phyloP scores from a whole-genome alignment of 2,888 invertebrate species.

The Dryocosmus kuriphilus region DNA sequence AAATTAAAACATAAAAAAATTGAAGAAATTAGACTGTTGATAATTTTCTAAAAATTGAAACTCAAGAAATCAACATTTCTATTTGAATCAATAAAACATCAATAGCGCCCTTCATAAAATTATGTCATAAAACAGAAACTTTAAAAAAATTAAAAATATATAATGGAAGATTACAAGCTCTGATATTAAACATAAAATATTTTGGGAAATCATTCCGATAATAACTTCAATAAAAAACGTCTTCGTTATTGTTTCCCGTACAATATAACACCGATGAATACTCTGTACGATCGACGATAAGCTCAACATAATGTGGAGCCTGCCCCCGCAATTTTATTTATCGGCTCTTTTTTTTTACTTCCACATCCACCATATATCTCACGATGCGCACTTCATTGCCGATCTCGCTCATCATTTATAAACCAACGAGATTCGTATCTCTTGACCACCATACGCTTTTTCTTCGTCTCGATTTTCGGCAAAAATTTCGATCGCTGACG shows the following conservation, averaged over 20 bases:
- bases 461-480: conserved; percentile 43
- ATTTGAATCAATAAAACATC: too few species aligned
- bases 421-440: conserved; percentile 63
- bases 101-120: neutral
- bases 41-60: too few species aligned
- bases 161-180: neutral
- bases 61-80: too few species aligned
- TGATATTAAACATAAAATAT: neutral
- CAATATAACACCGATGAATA: conserved; percentile 21
- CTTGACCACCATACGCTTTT: conserved; percentile 56
- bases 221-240: conserved; percentile 14
- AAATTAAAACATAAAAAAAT: too few species aligned
- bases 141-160: neutral
- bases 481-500: conserved; percentile 56
- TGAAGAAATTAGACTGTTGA: too few species aligned
- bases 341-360: conserved; percentile 25
- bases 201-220: neutral
- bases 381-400: conserved; percentile 48
- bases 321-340: conserved; percentile 31
- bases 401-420: conserved; percentile 62
- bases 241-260: conserved; percentile 1
- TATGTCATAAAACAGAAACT: neutral
- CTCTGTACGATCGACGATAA: conserved; percentile 7
- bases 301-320: conserved; percentile 8
- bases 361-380: conserved; percentile 49